These are phyloP conservation scores for Tachuris rubrigastra DNA, from an alignment of 2,113 vertebrate genomes.

Conservation along the genomic window DNA sequence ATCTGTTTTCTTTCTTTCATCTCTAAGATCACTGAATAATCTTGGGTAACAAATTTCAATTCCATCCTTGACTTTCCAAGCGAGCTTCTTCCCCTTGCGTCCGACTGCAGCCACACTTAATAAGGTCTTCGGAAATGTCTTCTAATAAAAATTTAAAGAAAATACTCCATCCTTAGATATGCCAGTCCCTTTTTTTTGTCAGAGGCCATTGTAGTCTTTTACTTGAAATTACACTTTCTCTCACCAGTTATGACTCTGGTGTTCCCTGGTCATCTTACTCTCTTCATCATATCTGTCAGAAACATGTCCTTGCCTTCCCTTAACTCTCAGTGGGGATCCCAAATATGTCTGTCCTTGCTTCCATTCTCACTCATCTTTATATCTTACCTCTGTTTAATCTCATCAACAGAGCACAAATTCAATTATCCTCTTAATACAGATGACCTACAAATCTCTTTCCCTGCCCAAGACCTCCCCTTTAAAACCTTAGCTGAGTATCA, in stretches of 20 bases:
- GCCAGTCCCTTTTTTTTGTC: not conserved
- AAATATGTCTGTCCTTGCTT: not conserved
- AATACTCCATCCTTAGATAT: not conserved
- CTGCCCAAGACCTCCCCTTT: not conserved
- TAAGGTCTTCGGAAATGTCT: not conserved
- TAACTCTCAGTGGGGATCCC: not conserved
- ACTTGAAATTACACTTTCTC: not conserved
- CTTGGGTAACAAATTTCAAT: not conserved
- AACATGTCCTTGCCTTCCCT: not conserved
- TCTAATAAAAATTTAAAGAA: not conserved
- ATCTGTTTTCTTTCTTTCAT: not conserved
- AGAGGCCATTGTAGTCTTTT: not conserved
- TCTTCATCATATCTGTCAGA: not conserved
- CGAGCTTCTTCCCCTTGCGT: not conserved
- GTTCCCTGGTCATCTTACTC: not conserved
- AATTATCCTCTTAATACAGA: not conserved
- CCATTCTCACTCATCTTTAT: not conserved
- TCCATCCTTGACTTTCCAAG: not conserved
- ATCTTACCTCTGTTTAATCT: constrained; percentile 21
- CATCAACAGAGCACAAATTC: not conserved
- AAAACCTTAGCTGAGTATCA: not conserved
- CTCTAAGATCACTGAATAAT: not conserved
- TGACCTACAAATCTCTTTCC: not conserved
- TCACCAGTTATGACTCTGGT: not conserved
- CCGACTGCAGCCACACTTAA: not conserved